Conservation (phyloP, 2,888 invertebrate species). For the Sycophila texana region DNA sequence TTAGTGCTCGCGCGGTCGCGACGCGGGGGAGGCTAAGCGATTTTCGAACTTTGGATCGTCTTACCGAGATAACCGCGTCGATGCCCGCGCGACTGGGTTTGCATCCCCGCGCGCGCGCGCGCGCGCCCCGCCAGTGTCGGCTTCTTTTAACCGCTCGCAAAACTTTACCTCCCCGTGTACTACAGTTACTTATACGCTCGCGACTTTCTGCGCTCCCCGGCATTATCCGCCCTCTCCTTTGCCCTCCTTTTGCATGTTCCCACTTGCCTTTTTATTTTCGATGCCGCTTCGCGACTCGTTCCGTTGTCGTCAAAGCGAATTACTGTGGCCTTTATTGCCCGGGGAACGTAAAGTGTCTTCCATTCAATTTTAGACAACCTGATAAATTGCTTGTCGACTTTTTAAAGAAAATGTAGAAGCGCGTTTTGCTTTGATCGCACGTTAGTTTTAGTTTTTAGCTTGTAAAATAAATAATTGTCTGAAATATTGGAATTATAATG, state of each 20-base stretch:
- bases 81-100: neutral
- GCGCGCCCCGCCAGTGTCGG: no score
- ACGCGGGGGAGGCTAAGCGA: conserved; percentile 57
- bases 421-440: neutral
- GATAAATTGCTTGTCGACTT: neutral
- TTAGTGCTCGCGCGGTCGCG: neutral
- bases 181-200: neutral
- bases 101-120: no score
- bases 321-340: neutral
- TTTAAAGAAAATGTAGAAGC: neutral
- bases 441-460: no score
- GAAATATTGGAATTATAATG: no score
- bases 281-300: neutral
- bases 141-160: neutral
- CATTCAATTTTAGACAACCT: neutral
- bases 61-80: conserved; percentile 46
- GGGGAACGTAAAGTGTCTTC: neutral
- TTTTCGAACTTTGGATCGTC: conserved; percentile 61
- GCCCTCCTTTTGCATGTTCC: conserved; percentile 31
- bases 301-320: conserved; percentile 17
- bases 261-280: neutral
- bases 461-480: no score
- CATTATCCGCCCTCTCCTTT: neutral
- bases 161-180: conserved; percentile 13
- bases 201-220: neutral